These are phyloP conservation scores for Thamnaconus septentrionalis DNA, from an alignment of 2,113 vertebrate genomes.

Conservation along the genomic window DNA sequence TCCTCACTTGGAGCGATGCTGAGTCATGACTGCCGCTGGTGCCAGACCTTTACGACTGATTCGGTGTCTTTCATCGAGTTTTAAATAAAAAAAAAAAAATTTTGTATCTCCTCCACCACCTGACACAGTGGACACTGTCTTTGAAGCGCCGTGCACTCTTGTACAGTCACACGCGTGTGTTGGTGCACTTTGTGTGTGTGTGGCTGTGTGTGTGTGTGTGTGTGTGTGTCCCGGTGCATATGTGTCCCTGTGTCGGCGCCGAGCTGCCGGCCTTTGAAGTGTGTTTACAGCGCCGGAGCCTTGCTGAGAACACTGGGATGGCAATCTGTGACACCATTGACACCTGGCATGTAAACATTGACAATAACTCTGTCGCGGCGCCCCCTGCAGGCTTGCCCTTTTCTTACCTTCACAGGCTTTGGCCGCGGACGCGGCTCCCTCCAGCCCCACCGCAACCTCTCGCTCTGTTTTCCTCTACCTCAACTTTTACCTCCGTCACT, in stretches of 20 bases:
- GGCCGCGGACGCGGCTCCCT: constrained; percentile 42
- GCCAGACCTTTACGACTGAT: no score
- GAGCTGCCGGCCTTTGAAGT: constrained; percentile 74
- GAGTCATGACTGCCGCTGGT: no score
- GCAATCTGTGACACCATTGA: constrained; percentile 80
- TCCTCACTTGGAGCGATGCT: no score
- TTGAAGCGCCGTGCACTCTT: constrained; percentile 3
- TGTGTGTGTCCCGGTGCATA: constrained; percentile 12
- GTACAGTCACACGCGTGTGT: constrained; percentile 9
- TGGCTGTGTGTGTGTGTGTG: constrained; percentile 1
- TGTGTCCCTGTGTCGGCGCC: constrained; percentile 32
- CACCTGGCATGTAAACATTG: constrained; percentile 80
- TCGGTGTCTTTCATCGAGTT: no score
- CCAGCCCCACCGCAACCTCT: constrained; percentile 22
- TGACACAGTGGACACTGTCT: neutral
- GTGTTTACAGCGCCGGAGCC: constrained; percentile 71
- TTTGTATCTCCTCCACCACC: neutral
- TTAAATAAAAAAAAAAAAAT: no score
- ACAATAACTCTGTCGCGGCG: constrained; percentile 67
- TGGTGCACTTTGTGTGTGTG: no score
- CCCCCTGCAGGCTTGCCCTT: constrained; percentile 72
- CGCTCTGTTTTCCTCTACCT: neutral
- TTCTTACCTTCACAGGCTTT: constrained; percentile 67
- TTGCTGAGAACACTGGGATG: constrained; percentile 74
- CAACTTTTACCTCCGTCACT: constrained; percentile 15